Base-by-base conservation (phyloP, 2,113 vertebrate genomes). In the Triplophysa dalaica region DNA sequence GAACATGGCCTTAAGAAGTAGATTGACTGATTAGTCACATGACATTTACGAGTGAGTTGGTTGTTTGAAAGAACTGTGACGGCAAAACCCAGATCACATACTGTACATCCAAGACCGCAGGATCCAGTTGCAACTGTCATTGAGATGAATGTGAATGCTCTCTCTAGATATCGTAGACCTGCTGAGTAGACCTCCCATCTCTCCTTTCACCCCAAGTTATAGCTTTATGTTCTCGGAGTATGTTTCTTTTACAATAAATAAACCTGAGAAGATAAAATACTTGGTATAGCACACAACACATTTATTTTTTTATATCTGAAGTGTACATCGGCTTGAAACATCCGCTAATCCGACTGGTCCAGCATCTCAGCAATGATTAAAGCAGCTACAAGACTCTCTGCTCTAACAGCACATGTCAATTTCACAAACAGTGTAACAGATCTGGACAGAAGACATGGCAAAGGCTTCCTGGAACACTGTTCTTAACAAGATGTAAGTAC, bases 371-470 rank as follows among this genome's bases (percentile, higher is more conserved):
- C n/a, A 50, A 66, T 33, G 60, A 66, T 43, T 14, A 70, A 52
- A 48, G 48, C 33, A n/a, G 12, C 14, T 4, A 76, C 68, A 41
- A 41, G 24, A 76, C 78, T 50, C 58, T 77, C 26, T 70, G 58
- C 75, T 72, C 45, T 63, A 84, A 24, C 67, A 80, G 6, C 19
- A 43, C 41, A 21, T 8, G 54, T 79, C 70, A 65, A 56, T 56
- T 64, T 66, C 58, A 64, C 69, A 67, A 73, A 73, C 61, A 63
- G 68, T 41, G 58, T 19, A 64, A 29, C 62, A 79, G 12, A 54
- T 77, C 26, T 69, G 75, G 73, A 81, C 68, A 74, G 69, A 60
- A 81, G 26, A 73, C 17, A 41, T 70, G 68, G 77, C n/a, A 52
- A 58, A 67, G 43, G 24, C 66, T 56, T 29, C 45, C 38, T 70